Conservation (phyloP, 1,140 invertebrate species). For the Gryon sp. region DNA sequence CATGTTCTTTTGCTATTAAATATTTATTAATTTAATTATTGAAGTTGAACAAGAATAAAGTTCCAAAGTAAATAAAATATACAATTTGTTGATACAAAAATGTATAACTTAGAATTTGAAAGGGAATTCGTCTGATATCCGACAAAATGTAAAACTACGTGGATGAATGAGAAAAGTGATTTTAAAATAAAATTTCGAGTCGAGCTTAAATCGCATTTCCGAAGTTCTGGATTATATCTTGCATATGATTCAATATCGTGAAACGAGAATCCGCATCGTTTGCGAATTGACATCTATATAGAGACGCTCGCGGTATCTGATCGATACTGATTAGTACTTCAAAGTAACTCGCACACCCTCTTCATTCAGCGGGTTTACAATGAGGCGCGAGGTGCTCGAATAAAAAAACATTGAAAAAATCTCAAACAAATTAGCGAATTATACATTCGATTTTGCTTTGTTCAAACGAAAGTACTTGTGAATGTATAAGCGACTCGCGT, state of each 20-base stretch:
- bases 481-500: conserved; percentile 36
- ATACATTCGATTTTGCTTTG: conserved; percentile 71
- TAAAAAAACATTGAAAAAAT: conserved; percentile 65
- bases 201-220: conserved; percentile 23
- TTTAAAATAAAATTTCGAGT: too few relatives aligned
- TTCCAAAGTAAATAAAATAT: too few relatives aligned
- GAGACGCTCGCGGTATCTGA: conserved; percentile 62
- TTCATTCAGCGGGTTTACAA: conserved; percentile 64
- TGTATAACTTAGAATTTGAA: too few relatives aligned
- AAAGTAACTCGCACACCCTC: conserved; percentile 68
- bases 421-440: conserved; percentile 75
- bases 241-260: conserved; percentile 54
- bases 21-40: too few relatives aligned
- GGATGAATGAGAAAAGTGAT: too few relatives aligned
- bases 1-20: too few relatives aligned
- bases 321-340: conserved; percentile 78
- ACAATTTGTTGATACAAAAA: background rate
- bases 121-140: too few relatives aligned
- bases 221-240: conserved; percentile 36
- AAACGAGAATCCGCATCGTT: conserved; percentile 55
- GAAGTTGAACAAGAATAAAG: too few relatives aligned
- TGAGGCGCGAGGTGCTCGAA: conserved; percentile 66
- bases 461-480: conserved; percentile 65
- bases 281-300: conserved; percentile 58
- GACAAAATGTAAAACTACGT: too few relatives aligned